Conservation (phyloP, 2,888 invertebrate genomes). For the Lymantria monacha region DNA sequence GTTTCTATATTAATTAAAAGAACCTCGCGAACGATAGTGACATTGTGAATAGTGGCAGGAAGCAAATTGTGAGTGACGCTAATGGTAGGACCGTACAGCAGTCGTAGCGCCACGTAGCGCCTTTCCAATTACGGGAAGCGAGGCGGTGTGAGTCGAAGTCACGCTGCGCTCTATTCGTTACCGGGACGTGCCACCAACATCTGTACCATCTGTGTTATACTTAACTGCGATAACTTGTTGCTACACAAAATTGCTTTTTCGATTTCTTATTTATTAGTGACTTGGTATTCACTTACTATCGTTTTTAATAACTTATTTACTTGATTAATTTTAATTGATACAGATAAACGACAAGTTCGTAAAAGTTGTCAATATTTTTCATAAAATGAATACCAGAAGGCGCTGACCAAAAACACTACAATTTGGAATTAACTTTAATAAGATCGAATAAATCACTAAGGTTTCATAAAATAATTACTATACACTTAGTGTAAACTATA, state of each 20-base stretch:
- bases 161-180: constrained; percentile 74
- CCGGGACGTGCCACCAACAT: constrained; percentile 70
- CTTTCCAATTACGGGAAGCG: constrained; percentile 68
- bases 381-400: too few relatives aligned
- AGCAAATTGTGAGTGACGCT: constrained; percentile 77
- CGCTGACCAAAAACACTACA: too few relatives aligned
- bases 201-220: constrained; percentile 56
- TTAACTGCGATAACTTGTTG: constrained; percentile 59
- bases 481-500: too few relatives aligned
- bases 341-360: background rate
- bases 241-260: constrained; percentile 44
- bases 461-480: too few relatives aligned
- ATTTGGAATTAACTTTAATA: too few relatives aligned
- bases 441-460: too few relatives aligned
- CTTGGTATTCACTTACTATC: too few relatives aligned
- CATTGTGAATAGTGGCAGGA: constrained; percentile 41
- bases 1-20: constrained; percentile 35
- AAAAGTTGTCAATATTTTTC: too few relatives aligned
- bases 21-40: constrained; percentile 32
- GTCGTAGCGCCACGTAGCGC: constrained; percentile 51
- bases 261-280: background rate
- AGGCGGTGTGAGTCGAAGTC: constrained; percentile 52
- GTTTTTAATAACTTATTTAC: background rate
- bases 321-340: background rate
- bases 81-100: constrained; percentile 71